Evolutionary conservation across 2,797 vertebrate genomes (phyloP).

Genomic region (Chloroceryle inda): DNA sequence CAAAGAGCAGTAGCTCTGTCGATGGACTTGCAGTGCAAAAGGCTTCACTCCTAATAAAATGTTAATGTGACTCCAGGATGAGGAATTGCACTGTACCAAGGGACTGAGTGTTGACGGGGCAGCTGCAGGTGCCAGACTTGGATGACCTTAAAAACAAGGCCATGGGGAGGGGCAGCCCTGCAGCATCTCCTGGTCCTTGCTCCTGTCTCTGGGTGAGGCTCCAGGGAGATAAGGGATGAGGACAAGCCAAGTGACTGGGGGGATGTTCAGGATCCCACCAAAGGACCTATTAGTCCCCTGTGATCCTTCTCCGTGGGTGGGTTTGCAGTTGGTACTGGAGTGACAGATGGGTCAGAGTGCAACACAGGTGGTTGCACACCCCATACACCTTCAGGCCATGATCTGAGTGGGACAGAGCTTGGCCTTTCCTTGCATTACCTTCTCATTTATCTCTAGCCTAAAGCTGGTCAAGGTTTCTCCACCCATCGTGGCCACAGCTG

Average conservation of each 20-base stretch:
- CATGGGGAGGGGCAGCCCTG: background rate
- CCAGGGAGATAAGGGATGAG: background rate
- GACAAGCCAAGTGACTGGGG: accelerated
- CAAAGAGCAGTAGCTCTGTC: background rate
- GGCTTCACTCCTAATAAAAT: background rate
- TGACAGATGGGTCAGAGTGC: background rate
- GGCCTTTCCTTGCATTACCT: background rate
- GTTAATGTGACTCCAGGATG: background rate
- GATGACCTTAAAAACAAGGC: background rate
- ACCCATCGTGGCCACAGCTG: background rate
- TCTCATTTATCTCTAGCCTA: background rate
- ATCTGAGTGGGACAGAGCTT: background rate
- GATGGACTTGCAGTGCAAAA: background rate
- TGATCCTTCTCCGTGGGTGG: background rate
- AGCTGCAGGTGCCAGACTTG: background rate
- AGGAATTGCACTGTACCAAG: background rate
- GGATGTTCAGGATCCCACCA: background rate
- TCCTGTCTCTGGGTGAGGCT: background rate
- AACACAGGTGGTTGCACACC: background rate
- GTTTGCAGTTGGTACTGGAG: background rate
- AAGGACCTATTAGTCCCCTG: background rate
- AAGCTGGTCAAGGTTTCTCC: background rate
- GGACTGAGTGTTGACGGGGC: background rate
- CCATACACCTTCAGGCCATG: background rate
- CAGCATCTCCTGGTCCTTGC: background rate